Evolutionary conservation across 2,797 vertebrate species (phyloP).

Genomic region (Harpagifer antarcticus): DNA sequence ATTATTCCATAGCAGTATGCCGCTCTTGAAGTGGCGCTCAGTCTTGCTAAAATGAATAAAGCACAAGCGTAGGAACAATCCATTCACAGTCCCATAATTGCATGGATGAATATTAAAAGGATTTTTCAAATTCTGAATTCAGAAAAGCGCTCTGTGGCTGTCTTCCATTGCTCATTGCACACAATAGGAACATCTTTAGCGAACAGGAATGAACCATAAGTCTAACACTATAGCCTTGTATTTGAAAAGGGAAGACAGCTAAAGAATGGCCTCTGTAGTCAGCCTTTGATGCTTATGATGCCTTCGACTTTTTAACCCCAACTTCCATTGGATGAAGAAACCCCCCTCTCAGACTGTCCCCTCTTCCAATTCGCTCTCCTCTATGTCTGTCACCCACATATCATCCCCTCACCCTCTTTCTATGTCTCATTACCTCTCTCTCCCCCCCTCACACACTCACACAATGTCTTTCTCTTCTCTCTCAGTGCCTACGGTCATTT

Average conservation of each 20-base stretch:
- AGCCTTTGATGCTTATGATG: slow-evolving; percentile 74
- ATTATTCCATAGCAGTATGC: slow-evolving; percentile 20
- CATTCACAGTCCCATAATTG: slow-evolving; percentile 33
- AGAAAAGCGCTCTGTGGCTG: slow-evolving; percentile 24
- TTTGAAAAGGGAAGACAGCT: slow-evolving; percentile 59
- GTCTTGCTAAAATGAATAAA: slow-evolving; percentile 25
- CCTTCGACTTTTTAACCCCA: slow-evolving; percentile 78
- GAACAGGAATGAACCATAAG: slow-evolving; percentile 54
- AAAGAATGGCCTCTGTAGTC: slow-evolving; percentile 66
- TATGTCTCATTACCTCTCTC: slow-evolving; percentile 66
- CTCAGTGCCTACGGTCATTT: slow-evolving; percentile 75
- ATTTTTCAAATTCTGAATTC: slow-evolving; percentile 61
- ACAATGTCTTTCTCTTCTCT: slow-evolving; percentile 63
- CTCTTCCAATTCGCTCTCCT: slow-evolving; percentile 56
- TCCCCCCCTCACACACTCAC: slow-evolving; percentile 12
- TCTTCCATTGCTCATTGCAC: slow-evolving; percentile 17
- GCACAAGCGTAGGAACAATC: slow-evolving; percentile 7
- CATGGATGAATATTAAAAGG: slow-evolving; percentile 59
- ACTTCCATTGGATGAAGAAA: slow-evolving; percentile 65
- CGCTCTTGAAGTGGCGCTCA: slow-evolving; percentile 7
- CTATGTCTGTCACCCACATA: slow-evolving; percentile 39
- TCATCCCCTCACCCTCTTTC: slow-evolving; percentile 33
- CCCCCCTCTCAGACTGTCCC: slow-evolving; percentile 38
- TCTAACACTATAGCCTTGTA: slow-evolving; percentile 45
- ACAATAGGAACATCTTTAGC: slow-evolving; percentile 40